Evolutionary conservation across 1,140 invertebrate species (phyloP).

Genomic region (Arion vulgaris): DNA sequence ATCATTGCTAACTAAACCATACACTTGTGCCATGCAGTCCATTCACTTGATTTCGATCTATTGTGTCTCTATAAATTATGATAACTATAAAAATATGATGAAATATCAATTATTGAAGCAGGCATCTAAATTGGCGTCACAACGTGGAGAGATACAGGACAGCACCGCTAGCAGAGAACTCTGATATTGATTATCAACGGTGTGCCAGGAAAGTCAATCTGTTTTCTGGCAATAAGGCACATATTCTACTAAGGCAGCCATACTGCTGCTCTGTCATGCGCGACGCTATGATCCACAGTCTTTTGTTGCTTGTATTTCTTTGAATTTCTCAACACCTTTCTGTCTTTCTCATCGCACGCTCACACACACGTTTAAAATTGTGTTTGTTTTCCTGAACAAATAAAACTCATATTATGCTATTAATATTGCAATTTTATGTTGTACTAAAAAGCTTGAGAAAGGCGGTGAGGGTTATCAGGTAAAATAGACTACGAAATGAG

Average conservation of each 20-base stretch:
- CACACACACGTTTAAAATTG: too few relatives aligned
- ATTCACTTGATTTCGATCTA: too few relatives aligned
- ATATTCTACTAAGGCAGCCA: background rate
- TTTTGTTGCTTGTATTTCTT: background rate
- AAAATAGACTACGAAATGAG: too few relatives aligned
- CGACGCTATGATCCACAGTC: background rate
- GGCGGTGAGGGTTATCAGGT: too few relatives aligned
- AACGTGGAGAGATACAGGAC: background rate
- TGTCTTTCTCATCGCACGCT: too few relatives aligned
- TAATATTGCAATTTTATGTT: too few relatives aligned
- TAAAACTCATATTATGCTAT: too few relatives aligned
- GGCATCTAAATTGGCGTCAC: background rate
- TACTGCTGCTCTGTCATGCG: background rate
- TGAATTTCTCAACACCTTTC: background rate
- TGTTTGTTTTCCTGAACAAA: too few relatives aligned
- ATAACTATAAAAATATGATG: background rate
- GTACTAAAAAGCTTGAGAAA: too few relatives aligned
- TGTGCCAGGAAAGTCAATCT: background rate
- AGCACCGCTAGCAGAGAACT: background rate
- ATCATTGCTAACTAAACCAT: too few relatives aligned
- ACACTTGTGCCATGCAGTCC: too few relatives aligned
- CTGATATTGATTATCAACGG: background rate
- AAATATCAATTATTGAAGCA: slow-evolving; percentile 1
- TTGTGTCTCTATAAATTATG: too few relatives aligned
- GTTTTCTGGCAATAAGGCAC: background rate